Conservation (phyloP, 2,113 vertebrate genomes). For the Garra rufa region DNA sequence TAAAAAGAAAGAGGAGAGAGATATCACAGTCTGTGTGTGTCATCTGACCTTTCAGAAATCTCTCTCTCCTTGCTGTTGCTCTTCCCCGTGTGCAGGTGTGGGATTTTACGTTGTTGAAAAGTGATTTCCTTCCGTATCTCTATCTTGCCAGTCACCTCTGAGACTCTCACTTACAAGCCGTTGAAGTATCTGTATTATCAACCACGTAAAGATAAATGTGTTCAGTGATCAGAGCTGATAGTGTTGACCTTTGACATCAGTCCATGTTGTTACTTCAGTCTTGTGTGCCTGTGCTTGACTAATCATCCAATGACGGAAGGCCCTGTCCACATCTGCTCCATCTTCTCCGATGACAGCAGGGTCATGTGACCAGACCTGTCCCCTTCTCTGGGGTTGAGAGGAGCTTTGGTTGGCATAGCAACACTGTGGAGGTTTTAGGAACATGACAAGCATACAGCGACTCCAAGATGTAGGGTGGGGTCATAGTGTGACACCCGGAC, state of each 20-base stretch:
- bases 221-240: background rate
- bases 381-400: constrained; percentile 49
- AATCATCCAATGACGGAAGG: constrained; percentile 15
- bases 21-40: constrained; percentile 56
- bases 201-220: background rate
- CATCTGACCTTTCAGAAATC: constrained; percentile 59
- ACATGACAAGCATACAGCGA: constrained; percentile 35
- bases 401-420: constrained; percentile 59
- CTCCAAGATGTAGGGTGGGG: constrained; percentile 37
- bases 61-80: constrained; percentile 37
- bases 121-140: constrained; percentile 31
- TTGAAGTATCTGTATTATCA: constrained; percentile 16
- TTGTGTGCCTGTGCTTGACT: constrained; percentile 49
- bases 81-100: background rate
- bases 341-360: constrained; percentile 50
- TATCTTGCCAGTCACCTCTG: constrained; percentile 1
- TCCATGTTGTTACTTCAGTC: background rate
- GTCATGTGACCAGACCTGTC: constrained; percentile 54
- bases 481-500: constrained; percentile 10
- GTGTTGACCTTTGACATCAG: constrained; percentile 28
- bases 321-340: constrained; percentile 31
- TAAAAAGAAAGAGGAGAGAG: constrained; percentile 51
- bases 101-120: constrained; percentile 22
- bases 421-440: constrained; percentile 49
- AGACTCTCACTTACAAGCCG: constrained; percentile 5